phyloP scores from a whole-genome alignment of 2,888 invertebrate species.

The Ditylenchus weischeri region DNA sequence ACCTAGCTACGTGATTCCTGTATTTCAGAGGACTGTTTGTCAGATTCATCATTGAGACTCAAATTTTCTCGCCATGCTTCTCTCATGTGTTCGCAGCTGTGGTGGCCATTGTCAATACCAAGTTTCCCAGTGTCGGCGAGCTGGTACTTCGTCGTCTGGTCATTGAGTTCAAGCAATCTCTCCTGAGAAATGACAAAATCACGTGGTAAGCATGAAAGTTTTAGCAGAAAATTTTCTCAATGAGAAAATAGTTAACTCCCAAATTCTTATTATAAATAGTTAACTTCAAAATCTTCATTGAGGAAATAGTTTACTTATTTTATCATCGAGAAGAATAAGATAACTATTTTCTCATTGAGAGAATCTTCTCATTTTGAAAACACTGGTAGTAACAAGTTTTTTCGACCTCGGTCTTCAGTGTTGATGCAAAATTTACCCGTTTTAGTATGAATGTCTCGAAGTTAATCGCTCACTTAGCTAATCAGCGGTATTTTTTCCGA shows the following conservation, averaged over 20 bases:
- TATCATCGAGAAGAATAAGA: too few relatives aligned
- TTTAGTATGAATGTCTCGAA: constrained; percentile 75
- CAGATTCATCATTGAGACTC: constrained; percentile 90
- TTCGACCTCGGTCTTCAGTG: too few relatives aligned
- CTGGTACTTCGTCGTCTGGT: constrained; percentile 82
- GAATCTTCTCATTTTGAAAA: too few relatives aligned
- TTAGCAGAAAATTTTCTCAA: too few relatives aligned
- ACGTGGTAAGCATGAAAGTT: constrained; percentile 70
- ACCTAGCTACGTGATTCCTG: background rate
- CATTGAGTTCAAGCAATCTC: constrained; percentile 88
- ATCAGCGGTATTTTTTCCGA: constrained; percentile 70
- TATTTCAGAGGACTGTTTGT: constrained; percentile 74
- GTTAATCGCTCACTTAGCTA: constrained; percentile 93
- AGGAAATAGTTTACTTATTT: too few relatives aligned
- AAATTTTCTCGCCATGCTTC: constrained; percentile 92
- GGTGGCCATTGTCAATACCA: constrained; percentile 91
- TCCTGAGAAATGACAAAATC: constrained; percentile 84
- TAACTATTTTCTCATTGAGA: too few relatives aligned
- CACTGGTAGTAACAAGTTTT: too few relatives aligned
- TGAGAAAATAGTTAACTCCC: too few relatives aligned
- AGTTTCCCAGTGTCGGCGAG: constrained; percentile 95
- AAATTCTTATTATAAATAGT: too few relatives aligned
- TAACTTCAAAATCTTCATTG: too few relatives aligned
- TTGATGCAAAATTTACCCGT: too few relatives aligned
- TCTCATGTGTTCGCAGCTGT: constrained; percentile 94